Evolutionary conservation across 2,888 invertebrate genomes (phyloP).

Genomic region (Choristoneura rosaceana): DNA sequence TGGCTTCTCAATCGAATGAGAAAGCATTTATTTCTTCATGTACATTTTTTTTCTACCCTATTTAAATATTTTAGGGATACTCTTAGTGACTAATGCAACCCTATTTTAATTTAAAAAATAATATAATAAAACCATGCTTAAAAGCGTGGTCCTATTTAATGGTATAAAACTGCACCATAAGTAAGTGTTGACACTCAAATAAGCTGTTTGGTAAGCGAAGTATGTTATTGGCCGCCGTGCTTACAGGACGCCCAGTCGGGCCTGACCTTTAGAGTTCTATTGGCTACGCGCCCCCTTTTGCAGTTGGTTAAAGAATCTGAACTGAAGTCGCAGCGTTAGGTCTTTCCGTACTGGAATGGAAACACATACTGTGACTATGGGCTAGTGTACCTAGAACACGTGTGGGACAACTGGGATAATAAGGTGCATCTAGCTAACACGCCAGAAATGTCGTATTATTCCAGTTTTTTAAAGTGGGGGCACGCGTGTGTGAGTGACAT

Average conservation of each 20-base stretch:
- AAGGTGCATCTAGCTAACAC: not conserved
- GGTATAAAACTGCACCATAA: constrained; percentile 72
- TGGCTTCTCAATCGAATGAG: not conserved
- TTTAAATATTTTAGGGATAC: not conserved
- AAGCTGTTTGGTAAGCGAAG: constrained; percentile 79
- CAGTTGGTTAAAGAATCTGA: constrained; percentile 97
- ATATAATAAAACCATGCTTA: not conserved
- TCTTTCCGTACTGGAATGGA: constrained; percentile 97
- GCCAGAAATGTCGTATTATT: constrained; percentile 8
- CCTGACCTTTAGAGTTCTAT: constrained; percentile 84
- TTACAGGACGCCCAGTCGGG: constrained; percentile 68
- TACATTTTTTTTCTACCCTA: not conserved
- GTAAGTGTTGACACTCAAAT: constrained; percentile 70
- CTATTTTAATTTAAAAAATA: not conserved
- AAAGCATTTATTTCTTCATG: not conserved
- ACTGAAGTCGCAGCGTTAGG: constrained; percentile 97
- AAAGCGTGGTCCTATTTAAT: not conserved
- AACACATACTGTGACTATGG: constrained; percentile 75
- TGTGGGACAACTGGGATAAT: constrained; percentile 45
- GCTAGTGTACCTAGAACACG: constrained; percentile 49
- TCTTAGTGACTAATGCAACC: not conserved
- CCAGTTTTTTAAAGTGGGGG: constrained; percentile 43
- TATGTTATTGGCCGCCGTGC: constrained; percentile 77
- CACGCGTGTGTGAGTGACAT: constrained; percentile 66
- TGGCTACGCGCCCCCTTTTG: constrained; percentile 95